Evolutionary conservation across 1,140 invertebrate species (phyloP).

Genomic region (Octopus bimaculoides): DNA sequence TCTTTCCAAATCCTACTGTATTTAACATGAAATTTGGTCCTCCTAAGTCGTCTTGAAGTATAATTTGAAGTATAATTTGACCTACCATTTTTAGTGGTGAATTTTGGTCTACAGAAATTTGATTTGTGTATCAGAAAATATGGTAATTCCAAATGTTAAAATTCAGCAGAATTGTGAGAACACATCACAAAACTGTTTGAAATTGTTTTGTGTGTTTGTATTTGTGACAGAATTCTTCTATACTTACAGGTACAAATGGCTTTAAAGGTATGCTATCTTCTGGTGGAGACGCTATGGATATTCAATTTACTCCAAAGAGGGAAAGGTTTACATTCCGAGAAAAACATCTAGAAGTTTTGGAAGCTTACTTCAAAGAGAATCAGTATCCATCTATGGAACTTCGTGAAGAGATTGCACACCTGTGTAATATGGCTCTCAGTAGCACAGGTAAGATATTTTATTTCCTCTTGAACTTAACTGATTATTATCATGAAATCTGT

Average conservation of each 20-base stretch:
- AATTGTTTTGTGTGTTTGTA: background rate
- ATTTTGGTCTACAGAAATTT: no score
- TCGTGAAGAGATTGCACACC: conserved; percentile 52
- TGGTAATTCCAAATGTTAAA: no score
- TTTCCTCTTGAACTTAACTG: no score
- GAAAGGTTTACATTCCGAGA: conserved; percentile 57
- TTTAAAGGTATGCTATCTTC: background rate
- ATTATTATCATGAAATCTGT: no score
- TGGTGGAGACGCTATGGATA: conserved; percentile 20
- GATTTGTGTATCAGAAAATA: no score
- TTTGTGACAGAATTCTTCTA: background rate
- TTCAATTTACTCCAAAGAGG: conserved; percentile 35
- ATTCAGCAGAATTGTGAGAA: no score
- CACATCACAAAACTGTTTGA: conserved; percentile 9
- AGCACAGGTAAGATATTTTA: conserved; percentile 30
- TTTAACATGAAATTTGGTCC: no score
- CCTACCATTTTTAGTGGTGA: no score
- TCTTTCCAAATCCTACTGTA: no score
- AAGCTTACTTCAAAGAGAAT: conserved; percentile 52
- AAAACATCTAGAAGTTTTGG: conserved; percentile 55
- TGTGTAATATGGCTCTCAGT: conserved; percentile 50
- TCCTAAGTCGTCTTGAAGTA: no score
- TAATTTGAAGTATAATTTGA: no score
- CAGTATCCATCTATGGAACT: conserved; percentile 55
- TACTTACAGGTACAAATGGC: background rate